Base-by-base conservation (phyloP, 2,888 invertebrate genomes). In the Lepidochrysops patricia region DNA sequence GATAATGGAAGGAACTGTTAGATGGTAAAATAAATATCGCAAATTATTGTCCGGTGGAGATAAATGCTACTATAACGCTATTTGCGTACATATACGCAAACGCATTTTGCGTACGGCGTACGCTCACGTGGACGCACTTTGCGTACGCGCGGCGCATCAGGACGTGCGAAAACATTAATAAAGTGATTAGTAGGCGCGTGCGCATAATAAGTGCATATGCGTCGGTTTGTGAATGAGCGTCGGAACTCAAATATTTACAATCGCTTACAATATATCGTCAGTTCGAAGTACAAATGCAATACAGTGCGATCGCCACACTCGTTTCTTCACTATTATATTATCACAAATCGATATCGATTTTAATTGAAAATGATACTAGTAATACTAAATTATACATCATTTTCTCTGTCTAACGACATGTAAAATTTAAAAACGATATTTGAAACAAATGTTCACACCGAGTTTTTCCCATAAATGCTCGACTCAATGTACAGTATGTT, bases 401-500 rank as follows among this genome's bases (percentile, higher is more conserved):
- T 54, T 54, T 54, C 29, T 54, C 2, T 29, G 32, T 32, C 32
- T 15, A 32, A 25, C 37, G 27, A 27, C 37, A 15, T 43, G 26
- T 58, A 60, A 58, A 57, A 57, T 54, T 48, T 19, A 27, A 26
- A 50, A n/a, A 15, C 35, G 15, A 29, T 50, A 57, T 50, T 60
- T 23, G 58, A 57, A 63, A 62, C 63, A 58, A 60, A 58, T 60
- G 58, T 50, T 37, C 54, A 32, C 25, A 60, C 15, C 57, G 27
- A 19, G 75, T 71, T 69, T 61, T 64, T 60, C 61, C 60, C 69
- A 73, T 83, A 83, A 84, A 84, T 84, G 84, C 83, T 80, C 74
- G 69, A 66, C 58, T 60, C 69, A 69, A 72, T 72, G 69, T 72
- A 76, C 67, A 70, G 68, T 74, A 71, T 72, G 67, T 65, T 68